Evolutionary conservation across 2,797 vertebrate genomes (phyloP), one percentile per base, ranked within the genome.

Genomic region (Anisognathus igniventris): DNA sequence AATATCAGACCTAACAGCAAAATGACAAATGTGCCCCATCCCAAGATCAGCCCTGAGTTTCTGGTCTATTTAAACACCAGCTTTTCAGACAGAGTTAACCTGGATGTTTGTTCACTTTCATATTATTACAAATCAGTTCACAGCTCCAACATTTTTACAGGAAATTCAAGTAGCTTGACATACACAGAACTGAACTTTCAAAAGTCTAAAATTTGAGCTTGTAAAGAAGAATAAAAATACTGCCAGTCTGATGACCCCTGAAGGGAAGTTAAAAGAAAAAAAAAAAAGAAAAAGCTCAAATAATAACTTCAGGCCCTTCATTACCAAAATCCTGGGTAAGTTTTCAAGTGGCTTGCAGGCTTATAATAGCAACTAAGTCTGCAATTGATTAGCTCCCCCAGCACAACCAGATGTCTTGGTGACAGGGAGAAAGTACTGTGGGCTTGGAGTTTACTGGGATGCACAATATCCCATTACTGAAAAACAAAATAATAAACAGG

Each of bases 241-340:
- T 84, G 85, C 54, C 45, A 93, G 67, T 70, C 93, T 91, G 92
- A 87, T 85, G 93, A 96, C 89, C 81, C 93, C 82, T 60, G 50
- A 88, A 93, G 85, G 91, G 91, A 76, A 74, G 80, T 93, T 90
- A 91, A 92, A 95, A 80, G n/a, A 45, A 65, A 24, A 23, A 14
- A 22, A n/a, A 78, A 50, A n/a, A 65, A 27, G 9, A 64, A 77
- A 85, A 17, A 54, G 35, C 80, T 92, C 60, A 79, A 97, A 81
- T 88, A 93, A 93, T 91, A 95, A 96, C 93, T 97, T 84, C 77
- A 92, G 96, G 95, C 81, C 73, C 80, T 92, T 96, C 86, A 93
- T 96, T 96, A 96, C 80, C 85, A 86, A 96, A 97, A 88, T 89
- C 76, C 80, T 42, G 61, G 64, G 58, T 81, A 93, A 93, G 87